These are phyloP conservation scores for Avahi laniger DNA, from an alignment of 2,797 vertebrate genomes.

Conservation along the genomic window DNA sequence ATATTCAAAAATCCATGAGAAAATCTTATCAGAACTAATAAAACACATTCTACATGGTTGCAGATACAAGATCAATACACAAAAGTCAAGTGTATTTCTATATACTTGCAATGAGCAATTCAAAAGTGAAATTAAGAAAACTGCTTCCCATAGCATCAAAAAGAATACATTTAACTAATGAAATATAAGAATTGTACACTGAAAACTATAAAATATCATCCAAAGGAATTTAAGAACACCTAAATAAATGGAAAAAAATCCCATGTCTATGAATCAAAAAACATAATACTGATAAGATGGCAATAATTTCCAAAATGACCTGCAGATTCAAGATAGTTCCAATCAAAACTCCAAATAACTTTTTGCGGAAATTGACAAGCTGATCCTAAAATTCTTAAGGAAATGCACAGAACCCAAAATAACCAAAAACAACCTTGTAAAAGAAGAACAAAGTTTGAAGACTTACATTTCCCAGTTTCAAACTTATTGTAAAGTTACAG, in stretches of 20 bases:
- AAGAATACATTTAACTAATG: not conserved
- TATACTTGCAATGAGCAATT: not conserved
- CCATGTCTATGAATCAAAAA: not conserved
- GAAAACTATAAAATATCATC: not conserved
- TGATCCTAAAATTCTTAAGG: not conserved
- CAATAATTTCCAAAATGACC: not conserved
- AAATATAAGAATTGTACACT: not conserved
- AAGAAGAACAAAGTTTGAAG: not conserved
- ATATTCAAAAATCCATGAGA: not conserved
- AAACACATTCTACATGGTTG: not conserved
- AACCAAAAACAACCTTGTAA: not conserved
- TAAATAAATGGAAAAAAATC: not conserved
- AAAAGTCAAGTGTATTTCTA: not conserved
- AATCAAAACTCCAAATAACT: not conserved
- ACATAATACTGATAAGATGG: not conserved
- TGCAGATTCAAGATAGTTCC: not conserved
- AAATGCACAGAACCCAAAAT: not conserved
- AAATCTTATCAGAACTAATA: not conserved
- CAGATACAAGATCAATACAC: not conserved
- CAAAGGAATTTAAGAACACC: not conserved
- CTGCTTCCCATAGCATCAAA: not conserved
- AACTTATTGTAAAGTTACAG: not conserved
- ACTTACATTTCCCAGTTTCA: not conserved
- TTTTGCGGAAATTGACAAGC: not conserved
- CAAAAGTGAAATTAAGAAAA: conserved; percentile 5